Conservation (phyloP, 2,113 vertebrate genomes). For the Dicaeum eximium region DNA sequence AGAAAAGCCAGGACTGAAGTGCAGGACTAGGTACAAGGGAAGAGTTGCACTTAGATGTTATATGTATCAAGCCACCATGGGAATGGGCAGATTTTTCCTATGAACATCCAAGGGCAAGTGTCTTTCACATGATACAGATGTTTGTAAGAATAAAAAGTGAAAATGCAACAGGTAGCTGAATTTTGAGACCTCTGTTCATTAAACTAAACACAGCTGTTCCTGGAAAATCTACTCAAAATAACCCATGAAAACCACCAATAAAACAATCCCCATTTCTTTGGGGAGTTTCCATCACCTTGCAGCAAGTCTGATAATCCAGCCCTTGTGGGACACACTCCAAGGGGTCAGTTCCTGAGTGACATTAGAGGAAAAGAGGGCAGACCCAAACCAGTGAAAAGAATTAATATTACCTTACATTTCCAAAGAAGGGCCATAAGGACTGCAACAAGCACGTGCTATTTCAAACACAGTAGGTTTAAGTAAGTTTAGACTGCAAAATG, state of each 20-base stretch:
- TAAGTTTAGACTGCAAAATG: background rate
- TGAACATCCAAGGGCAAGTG: background rate
- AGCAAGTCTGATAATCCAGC: background rate
- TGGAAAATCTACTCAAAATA: background rate
- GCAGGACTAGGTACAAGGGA: background rate
- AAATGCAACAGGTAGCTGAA: background rate
- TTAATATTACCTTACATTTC: background rate
- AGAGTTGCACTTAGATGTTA: background rate
- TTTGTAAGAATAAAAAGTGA: background rate
- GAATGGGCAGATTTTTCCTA: background rate
- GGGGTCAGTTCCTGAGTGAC: background rate
- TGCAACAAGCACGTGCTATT: background rate
- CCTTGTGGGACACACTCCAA: background rate
- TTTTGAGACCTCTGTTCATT: background rate
- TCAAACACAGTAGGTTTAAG: background rate
- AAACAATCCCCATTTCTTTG: background rate
- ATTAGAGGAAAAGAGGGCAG: background rate
- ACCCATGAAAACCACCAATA: background rate
- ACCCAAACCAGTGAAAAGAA: background rate
- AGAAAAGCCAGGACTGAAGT: background rate
- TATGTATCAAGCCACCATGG: rapidly evolving
- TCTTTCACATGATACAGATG: rapidly evolving
- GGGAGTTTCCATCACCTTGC: background rate
- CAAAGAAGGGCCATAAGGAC: background rate
- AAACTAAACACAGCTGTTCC: background rate